Conservation (phyloP, 2,797 vertebrate species). For the Parauchenoglanis ngamensis region DNA sequence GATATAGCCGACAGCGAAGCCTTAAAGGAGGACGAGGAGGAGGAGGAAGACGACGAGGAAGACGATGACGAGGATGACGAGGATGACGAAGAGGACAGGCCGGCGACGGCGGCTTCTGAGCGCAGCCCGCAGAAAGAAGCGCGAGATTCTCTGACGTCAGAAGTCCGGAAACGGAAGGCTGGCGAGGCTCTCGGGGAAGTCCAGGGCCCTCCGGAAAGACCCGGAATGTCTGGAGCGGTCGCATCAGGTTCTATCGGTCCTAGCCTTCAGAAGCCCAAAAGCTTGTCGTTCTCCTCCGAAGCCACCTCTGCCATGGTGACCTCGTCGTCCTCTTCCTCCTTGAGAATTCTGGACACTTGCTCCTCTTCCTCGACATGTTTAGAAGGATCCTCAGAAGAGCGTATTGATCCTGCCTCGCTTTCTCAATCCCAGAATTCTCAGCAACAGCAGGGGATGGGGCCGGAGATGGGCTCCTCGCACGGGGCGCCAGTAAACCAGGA, state of each 20-base stretch:
- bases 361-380: slow-evolving; percentile 71
- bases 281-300: slow-evolving; percentile 82
- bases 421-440: slow-evolving; percentile 49
- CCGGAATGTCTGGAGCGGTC: slow-evolving; percentile 64
- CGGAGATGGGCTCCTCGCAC: slow-evolving; percentile 82
- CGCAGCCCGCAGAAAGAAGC: slow-evolving; percentile 79
- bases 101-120: slow-evolving; percentile 67
- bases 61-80: slow-evolving; percentile 87
- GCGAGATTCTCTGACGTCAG: slow-evolving; percentile 69
- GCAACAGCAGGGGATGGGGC: slow-evolving; percentile 47
- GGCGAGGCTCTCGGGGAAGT: slow-evolving; percentile 87
- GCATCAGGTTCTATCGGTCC: slow-evolving; percentile 55
- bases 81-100: slow-evolving; percentile 67
- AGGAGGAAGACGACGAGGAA: slow-evolving; percentile 86
- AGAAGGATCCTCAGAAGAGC: slow-evolving; percentile 75
- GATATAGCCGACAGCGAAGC: slow-evolving; percentile 96
- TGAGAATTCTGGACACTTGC: slow-evolving; percentile 87
- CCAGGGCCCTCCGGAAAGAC: slow-evolving; percentile 71
- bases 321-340: slow-evolving; percentile 71
- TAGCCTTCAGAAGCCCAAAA: slow-evolving; percentile 72
- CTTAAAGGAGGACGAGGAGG: slow-evolving; percentile 93
- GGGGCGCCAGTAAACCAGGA: slow-evolving; percentile 86
- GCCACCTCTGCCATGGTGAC: slow-evolving; percentile 69
- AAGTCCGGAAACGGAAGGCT: slow-evolving; percentile 88
- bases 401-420: slow-evolving; percentile 27